These are phyloP conservation scores for Rhagologus leucostigma DNA, from an alignment of 2,113 vertebrate genomes.

Conservation along the genomic window DNA sequence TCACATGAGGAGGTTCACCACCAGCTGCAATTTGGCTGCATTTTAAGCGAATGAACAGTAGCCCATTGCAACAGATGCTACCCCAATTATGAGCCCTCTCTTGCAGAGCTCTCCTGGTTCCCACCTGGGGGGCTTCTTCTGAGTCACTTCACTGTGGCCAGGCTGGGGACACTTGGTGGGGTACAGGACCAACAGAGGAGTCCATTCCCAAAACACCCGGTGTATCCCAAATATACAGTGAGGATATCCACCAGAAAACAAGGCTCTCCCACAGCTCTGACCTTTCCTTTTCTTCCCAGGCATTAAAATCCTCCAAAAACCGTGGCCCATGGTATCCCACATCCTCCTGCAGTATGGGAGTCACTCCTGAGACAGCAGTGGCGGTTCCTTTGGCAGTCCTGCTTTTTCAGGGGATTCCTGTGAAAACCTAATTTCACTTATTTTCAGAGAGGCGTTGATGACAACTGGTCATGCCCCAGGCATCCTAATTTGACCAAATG, in stretches of 20 bases:
- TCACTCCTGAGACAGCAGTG: too few species aligned
- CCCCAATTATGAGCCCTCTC: neutral
- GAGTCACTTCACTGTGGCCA: neutral
- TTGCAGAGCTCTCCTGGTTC: neutral
- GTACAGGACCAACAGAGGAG: neutral
- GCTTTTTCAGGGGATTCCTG: neutral
- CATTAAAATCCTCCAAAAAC: neutral
- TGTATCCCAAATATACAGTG: neutral
- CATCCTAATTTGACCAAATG: neutral
- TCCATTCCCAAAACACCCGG: accelerated
- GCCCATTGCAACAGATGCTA: neutral
- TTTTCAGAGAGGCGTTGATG: neutral
- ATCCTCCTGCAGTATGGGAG: too few species aligned
- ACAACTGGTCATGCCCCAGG: neutral
- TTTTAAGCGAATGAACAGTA: neutral
- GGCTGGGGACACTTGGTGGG: neutral
- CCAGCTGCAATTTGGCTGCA: neutral
- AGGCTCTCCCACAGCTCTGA: neutral
- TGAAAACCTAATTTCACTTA: neutral
- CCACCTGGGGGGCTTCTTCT: neutral
- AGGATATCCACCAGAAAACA: neutral
- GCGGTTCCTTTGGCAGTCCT: neutral
- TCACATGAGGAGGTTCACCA: neutral
- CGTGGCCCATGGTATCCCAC: too few species aligned
- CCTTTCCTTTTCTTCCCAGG: neutral